Base-by-base conservation (phyloP, 2,797 vertebrate genomes). In the Spinus olivaceus region DNA sequence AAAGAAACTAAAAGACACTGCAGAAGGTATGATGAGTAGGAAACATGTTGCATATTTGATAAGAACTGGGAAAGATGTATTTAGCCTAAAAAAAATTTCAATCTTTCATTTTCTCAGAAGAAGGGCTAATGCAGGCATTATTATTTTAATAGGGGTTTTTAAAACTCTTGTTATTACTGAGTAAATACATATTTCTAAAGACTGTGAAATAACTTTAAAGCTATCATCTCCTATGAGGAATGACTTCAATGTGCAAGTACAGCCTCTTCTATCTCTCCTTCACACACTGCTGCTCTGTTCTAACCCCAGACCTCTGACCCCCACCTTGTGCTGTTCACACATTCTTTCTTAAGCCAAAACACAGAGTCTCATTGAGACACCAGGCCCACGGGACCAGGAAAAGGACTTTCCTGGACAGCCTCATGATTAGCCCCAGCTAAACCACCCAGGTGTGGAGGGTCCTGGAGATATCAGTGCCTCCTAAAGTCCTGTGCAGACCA, bases 251-350 rank as follows among this genome's bases (percentile, higher is more conserved):
- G 14, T 33, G 16, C 41, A 51, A 72, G 23, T 28, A 69, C 22
- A 77, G 16, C 15, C 19, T 46, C 16, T 70, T 53, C 50, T 35
- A 6, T 23, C 20, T 39, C 25, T 77, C 24, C 50, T 59, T 72
- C 22, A 30, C 0, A 0, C 21, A 5, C 53, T 15, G n/a, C 11
- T 76, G 16, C n/a, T 51, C 25, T 1, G 2, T 18, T 37, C 30
- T 46, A 59, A 37, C 14, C 30, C 16, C 39, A 65, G 19, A 8
- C 12, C 28, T 63, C 35, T 0, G 2, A 51, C 4, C 2, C 13
- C 9, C 17, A 30, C 14, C 33, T 30, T 2, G 2, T 27, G 39
- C 7, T 42, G 9, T 12, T 27, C 25, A n/a, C 17, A 49, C 13
- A n/a, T 19, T 44, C 12, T 9, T 49, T 67, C 50, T 46, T 46